phyloP scores from a whole-genome alignment of 2,888 invertebrate species.

The Crossocerus cetratus region DNA sequence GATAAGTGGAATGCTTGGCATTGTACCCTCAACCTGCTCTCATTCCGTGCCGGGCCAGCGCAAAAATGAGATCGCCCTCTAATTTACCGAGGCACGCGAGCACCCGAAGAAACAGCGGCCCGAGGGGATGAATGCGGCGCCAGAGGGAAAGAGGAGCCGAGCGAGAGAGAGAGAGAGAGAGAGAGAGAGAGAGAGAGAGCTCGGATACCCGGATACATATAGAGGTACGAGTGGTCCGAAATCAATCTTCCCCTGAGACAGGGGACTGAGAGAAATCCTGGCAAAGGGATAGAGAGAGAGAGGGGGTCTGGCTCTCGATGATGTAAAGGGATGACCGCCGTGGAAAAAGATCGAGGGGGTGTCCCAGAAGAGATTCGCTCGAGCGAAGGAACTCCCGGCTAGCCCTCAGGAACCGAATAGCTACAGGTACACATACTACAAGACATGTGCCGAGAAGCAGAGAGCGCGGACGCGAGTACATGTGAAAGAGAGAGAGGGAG shows the following conservation, averaged over 20 bases:
- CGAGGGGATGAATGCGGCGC: neutral
- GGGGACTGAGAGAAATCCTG: neutral
- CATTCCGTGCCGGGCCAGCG: conserved; percentile 3
- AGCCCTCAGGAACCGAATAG: neutral
- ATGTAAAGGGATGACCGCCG: conserved; percentile 5
- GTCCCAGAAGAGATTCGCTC: conserved; percentile 1
- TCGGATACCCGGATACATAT: conserved; percentile 14
- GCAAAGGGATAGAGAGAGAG: neutral
- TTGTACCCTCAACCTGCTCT: neutral
- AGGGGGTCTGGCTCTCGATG: neutral
- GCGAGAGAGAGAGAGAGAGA: conserved; percentile 11
- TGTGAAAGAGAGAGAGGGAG: neutral
- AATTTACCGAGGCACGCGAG: neutral
- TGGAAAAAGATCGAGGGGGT: conserved; percentile 2
- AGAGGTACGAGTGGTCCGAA: conserved; percentile 1
- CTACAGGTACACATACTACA: neutral
- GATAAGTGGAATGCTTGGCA: too few relatives aligned
- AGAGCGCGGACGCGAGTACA: neutral
- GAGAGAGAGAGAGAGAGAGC: conserved; percentile 5
- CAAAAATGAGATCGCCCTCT: neutral
- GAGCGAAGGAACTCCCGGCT: neutral
- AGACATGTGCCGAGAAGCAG: too few relatives aligned
- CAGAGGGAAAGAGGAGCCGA: neutral
- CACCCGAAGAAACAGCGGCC: neutral
- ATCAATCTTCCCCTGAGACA: neutral